Evolutionary conservation across 2,888 invertebrate genomes (phyloP), one percentile per base, ranked within the genome.

Genomic region (Tanytarsus gracilentus): DNA sequence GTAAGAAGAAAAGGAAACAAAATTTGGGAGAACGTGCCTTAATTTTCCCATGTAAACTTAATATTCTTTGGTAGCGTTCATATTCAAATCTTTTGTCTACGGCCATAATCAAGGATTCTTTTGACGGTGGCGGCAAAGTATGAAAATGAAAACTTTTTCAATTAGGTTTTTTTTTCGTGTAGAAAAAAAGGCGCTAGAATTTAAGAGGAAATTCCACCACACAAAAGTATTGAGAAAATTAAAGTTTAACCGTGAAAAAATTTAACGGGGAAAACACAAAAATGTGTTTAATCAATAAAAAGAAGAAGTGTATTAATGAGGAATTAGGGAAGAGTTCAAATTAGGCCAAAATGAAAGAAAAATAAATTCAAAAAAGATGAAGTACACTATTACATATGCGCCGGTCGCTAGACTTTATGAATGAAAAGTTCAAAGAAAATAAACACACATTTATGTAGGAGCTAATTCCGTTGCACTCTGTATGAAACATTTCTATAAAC

Each of bases 401-500:
- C 36, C 14, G 14, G 36, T n/a, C n/a, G n/a, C n/a, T n/a, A n/a
- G n/a, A n/a, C 29, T 5, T 33, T 9, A 5, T n/a, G 2, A 33
- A 33, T 33, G 6, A 33, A 33, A 33, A 33, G 9, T 29, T 5
- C 33, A 11, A 21, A 44, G 18, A 18, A 18, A 44, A 36, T 36
- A 14, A 14, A 36, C 16, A 23, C 44, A 44, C 23, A 8, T 11
- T 8, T 44, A 44, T 36, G 44, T 21, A 40, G 18, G 11, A 33
- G 33, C 18, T 40, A n/a, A n/a, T n/a, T n/a, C n/a, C n/a, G n/a
- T n/a, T n/a, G n/a, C n/a, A n/a, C 2, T 9, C 9, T 44, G 18
- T 44, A 11, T 44, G 40, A 44, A 44, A 40, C 26, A 56, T 30
- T 56, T 30, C 23, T 40, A 39, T 56, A 56, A 56, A 56, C 55